Base-by-base conservation (phyloP, 2,113 vertebrate species). In the Plotosus lineatus region DNA sequence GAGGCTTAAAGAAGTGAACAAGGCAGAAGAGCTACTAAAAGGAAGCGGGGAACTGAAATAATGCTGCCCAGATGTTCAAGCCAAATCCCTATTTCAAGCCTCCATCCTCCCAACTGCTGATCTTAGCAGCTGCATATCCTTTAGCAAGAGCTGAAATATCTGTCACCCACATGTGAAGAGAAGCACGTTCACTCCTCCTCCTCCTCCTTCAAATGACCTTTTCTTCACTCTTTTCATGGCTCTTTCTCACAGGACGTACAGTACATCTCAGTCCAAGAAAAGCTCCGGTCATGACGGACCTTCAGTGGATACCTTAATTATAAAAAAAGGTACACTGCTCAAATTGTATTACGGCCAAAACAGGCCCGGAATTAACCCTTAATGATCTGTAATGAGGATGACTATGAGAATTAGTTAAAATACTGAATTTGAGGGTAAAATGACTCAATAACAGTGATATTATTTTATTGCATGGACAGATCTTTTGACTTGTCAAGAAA, bases 161-260 rank as follows among this genome's bases (percentile, higher is more conserved):
- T 92, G 87, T 79, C 89, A 86, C 81, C 88, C 88, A 88, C 83
- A 85, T 91, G 90, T 83, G 86, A 90, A 73, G n/a, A 80, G 75
- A 79, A 75, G 71, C 61, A 53, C 75, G 38, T 48, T 60, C 33
- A 31, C 50, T 60, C 77, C 51, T 78, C 77, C 21, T 53, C 44
- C 80, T 48, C 53, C 26, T 56, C 58, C 81, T 61, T 51, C 82
- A 58, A 68, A 2, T 79, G 61, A 82, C 80, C 78, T 79, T 76
- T 72, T 55, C 84, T 60, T 63, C 69, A 17, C 48, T 40, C 65
- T 11, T 55, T 44, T 58, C 80, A 71, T 80, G 60, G 75, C 50
- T 7, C n/a, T 28, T 51, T 31, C 74, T 51, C 63, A 31, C 68
- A 71, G 12, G 68, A 71, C 66, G 15, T 71, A 17, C 19, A 42